Percentiles rank a stretch among this genome's conserved stretches.
Evolutionary conservation across 2,888 invertebrate species (phyloP).

Genomic region (Ennomos quercinarius): DNA sequence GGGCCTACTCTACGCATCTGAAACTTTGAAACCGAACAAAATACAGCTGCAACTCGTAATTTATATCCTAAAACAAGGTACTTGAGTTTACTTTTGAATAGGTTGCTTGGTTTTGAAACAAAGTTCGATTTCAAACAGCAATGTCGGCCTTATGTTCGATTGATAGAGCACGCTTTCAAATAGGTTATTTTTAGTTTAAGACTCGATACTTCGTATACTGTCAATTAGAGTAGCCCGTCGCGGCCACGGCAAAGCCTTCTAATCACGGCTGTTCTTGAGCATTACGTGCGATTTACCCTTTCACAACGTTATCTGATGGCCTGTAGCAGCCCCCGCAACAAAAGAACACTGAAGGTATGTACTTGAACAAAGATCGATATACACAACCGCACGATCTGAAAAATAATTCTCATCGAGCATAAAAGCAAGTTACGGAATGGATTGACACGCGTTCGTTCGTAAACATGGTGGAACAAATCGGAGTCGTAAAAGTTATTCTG

Average conservation of each 20-base stretch:
- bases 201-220: no score
- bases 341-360: conserved; percentile 63
- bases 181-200: no score
- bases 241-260: conserved; percentile 41
- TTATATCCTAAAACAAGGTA: no score
- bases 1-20: no score
- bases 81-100: no score
- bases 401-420: conserved; percentile 38
- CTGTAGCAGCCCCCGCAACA: conserved; percentile 64
- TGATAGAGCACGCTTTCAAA: no score
- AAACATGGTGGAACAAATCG: conserved; percentile 8
- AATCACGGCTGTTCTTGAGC: conserved; percentile 66
- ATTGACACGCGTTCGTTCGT: conserved; percentile 11
- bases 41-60: no score
- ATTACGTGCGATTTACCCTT: conserved; percentile 80
- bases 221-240: conserved; percentile 26
- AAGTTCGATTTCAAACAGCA: no score
- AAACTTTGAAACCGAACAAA: no score
- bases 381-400: conserved; percentile 48
- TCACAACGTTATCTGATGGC: conserved; percentile 75
- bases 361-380: conserved; percentile 69
- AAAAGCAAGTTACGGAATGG: conserved; percentile 29
- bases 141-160: no score
- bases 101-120: no score
- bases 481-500: conserved; percentile 15